Conservation (phyloP, 92 coral and sea anemone species). For the Blastomussa wellsi region DNA sequence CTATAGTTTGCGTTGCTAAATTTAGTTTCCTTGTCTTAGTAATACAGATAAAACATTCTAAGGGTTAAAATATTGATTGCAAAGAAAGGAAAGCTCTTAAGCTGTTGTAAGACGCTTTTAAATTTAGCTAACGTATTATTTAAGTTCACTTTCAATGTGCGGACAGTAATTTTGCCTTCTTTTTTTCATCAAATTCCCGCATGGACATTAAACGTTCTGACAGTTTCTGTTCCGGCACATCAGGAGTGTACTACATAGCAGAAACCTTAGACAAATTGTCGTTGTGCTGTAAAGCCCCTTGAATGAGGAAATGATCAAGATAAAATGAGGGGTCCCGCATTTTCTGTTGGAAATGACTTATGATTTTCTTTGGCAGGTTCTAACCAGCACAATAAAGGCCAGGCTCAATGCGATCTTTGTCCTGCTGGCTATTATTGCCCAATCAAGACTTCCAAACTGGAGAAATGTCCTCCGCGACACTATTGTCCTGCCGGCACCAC, state of each 20-base stretch:
- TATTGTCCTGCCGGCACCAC: slow-evolving; percentile 92
- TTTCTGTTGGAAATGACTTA: neutral
- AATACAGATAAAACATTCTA: too few relatives aligned
- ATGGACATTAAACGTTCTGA: neutral
- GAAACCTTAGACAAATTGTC: neutral
- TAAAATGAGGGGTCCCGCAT: too few relatives aligned
- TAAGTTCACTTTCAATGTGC: too few relatives aligned
- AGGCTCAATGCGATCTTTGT: slow-evolving; percentile 73
- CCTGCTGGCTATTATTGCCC: slow-evolving; percentile 92
- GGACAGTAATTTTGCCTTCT: neutral
- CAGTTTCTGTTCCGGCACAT: neutral
- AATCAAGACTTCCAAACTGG: slow-evolving; percentile 52
- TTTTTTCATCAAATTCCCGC: neutral
- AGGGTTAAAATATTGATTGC: too few relatives aligned
- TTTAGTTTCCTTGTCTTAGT: too few relatives aligned
- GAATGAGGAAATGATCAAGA: neutral
- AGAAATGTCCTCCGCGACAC: slow-evolving; percentile 80
- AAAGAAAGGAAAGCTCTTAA: too few relatives aligned
- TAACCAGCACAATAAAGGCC: slow-evolving; percentile 54
- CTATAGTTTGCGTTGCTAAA: too few relatives aligned
- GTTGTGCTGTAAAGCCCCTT: neutral
- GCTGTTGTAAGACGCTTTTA: too few relatives aligned
- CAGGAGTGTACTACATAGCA: neutral
- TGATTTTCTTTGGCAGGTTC: slow-evolving; percentile 38
- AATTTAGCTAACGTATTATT: neutral